Conservation (phyloP, 2,888 invertebrate genomes). For the Lissocephala sabroskyi region DNA sequence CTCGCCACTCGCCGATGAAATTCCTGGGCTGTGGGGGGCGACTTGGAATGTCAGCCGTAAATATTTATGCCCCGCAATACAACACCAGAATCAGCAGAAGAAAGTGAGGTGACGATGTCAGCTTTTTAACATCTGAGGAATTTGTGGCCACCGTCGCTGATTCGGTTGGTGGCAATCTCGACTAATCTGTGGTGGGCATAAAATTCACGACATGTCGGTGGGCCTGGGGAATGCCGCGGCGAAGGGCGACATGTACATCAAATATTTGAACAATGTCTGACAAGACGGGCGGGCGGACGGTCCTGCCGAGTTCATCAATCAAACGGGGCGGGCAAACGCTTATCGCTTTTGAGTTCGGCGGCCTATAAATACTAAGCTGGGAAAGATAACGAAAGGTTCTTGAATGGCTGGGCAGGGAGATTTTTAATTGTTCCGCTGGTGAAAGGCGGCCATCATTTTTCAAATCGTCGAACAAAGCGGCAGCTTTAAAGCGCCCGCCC, state of each 20-base stretch:
- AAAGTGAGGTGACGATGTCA: constrained; percentile 49
- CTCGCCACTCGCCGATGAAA: constrained; percentile 9
- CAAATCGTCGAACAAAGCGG: constrained; percentile 12
- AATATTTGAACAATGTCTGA: constrained; percentile 48
- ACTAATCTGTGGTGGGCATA: constrained; percentile 59
- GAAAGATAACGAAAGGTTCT: constrained; percentile 25
- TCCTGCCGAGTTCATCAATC: constrained; percentile 55
- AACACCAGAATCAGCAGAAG: constrained; percentile 18
- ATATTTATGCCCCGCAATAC: constrained; percentile 54
- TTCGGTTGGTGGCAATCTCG: constrained; percentile 36
- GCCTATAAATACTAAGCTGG: constrained; percentile 34
- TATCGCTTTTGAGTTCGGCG: constrained; percentile 37
- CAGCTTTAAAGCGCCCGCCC: background rate
- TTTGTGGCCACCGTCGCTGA: constrained; percentile 54
- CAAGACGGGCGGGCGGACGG: constrained; percentile 18
- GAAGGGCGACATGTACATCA: constrained; percentile 16
- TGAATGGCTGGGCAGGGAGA: constrained; percentile 12
- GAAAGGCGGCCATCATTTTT: constrained; percentile 40
- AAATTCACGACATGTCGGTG: constrained; percentile 23
- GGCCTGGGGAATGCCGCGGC: background rate
- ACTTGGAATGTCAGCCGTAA: constrained; percentile 50
- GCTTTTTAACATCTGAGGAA: constrained; percentile 60
- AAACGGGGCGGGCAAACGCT: constrained; percentile 31
- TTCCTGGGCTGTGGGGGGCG: background rate
- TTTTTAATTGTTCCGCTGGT: constrained; percentile 45